Percentiles rank a stretch among this genome's conserved stretches.
Conservation (phyloP, 1,140 invertebrate genomes). For the Augochlora pura region DNA sequence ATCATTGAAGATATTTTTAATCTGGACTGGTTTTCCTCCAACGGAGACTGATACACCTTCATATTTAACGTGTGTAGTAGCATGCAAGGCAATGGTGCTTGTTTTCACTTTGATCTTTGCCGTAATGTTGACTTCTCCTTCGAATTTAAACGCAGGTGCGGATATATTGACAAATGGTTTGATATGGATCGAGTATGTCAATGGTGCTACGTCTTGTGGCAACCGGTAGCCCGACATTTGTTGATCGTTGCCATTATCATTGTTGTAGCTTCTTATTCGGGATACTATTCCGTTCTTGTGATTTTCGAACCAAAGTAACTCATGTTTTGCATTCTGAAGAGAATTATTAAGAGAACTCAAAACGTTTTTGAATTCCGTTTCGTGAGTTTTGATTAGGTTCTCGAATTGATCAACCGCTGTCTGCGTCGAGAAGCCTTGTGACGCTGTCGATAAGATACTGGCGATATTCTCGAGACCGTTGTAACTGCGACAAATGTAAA, state of each 20-base stretch:
- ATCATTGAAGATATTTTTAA: no score
- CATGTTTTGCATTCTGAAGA: constrained; percentile 56
- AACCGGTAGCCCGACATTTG: constrained; percentile 50
- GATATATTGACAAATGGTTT: constrained; percentile 63
- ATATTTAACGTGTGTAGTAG: no score
- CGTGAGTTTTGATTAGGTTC: constrained; percentile 42
- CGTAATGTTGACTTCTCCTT: constrained; percentile 76
- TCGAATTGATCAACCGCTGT: constrained; percentile 52
- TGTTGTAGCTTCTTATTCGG: neutral
- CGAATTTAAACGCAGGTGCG: constrained; percentile 80
- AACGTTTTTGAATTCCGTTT: constrained; percentile 6
- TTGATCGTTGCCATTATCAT: no score
- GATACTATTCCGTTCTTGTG: constrained; percentile 27
- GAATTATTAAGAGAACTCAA: constrained; percentile 38
- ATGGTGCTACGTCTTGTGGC: constrained; percentile 58
- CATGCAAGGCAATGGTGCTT: constrained; percentile 81
- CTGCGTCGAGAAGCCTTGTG: constrained; percentile 58
- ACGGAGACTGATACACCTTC: constrained; percentile 47
- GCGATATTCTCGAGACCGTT: constrained; percentile 44
- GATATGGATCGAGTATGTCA: constrained; percentile 50
- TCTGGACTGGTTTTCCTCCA: no score
- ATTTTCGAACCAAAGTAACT: constrained; percentile 52
- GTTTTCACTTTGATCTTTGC: constrained; percentile 76
- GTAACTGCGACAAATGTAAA: constrained; percentile 54
- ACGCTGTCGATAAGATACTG: constrained; percentile 52